phyloP scores from a whole-genome alignment of 2,888 invertebrate species.

The Cacoxenus indagator region DNA sequence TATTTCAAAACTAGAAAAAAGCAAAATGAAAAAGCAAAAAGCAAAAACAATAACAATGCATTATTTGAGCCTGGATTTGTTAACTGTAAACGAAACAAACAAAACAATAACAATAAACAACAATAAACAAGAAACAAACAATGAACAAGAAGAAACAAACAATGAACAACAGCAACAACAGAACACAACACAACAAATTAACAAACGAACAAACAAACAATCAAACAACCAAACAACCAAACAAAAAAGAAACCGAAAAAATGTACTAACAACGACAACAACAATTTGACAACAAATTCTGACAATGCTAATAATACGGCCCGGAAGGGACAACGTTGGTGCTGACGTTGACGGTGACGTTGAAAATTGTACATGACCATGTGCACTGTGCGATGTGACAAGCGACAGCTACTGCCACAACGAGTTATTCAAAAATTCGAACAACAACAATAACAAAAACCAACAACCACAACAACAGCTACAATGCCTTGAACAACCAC shows the following conservation, averaged over 20 bases:
- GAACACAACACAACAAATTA: slow-evolving; percentile 11
- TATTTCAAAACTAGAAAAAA: slow-evolving; percentile 27
- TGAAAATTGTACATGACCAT: too few relatives aligned
- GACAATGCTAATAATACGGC: too few relatives aligned
- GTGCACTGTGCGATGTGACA: too few relatives aligned
- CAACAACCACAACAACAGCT: background rate
- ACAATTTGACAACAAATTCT: too few relatives aligned
- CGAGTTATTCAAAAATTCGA: slow-evolving; percentile 10
- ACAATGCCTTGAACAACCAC: background rate
- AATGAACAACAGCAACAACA: slow-evolving; percentile 16
- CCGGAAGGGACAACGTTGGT: too few relatives aligned
- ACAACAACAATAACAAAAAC: slow-evolving; percentile 7
- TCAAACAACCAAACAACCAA: slow-evolving; percentile 29
- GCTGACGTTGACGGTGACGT: too few relatives aligned
- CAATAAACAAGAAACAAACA: slow-evolving; percentile 34
- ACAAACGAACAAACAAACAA: background rate
- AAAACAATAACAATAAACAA: slow-evolving; percentile 35
- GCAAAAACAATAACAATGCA: slow-evolving; percentile 34
- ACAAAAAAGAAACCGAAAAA: slow-evolving; percentile 30
- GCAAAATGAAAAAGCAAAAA: slow-evolving; percentile 32
- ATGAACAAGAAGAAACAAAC: slow-evolving; percentile 23
- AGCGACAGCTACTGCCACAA: too few relatives aligned
- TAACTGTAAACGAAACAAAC: slow-evolving; percentile 60
- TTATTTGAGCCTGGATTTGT: slow-evolving; percentile 69
- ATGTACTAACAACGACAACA: slow-evolving; percentile 27